Conservation (phyloP, 1,140 invertebrate species). For the Atta cephalotes region DNA sequence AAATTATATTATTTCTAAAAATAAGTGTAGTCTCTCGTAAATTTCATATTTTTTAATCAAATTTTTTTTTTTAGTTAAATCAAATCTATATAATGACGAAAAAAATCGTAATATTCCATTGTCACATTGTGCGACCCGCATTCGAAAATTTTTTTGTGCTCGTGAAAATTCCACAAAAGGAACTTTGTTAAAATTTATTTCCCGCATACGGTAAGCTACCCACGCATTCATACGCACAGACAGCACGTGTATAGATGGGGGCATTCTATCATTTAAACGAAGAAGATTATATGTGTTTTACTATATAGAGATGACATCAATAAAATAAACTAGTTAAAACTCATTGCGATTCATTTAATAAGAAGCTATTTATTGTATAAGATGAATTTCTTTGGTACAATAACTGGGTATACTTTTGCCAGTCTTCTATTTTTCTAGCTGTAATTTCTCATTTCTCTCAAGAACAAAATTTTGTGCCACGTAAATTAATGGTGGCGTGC, state of each 20-base stretch:
- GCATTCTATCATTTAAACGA: neutral
- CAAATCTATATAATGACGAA: neutral
- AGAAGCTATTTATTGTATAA: constrained; percentile 24
- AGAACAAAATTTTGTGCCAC: constrained; percentile 49
- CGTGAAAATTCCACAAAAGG: constrained; percentile 24
- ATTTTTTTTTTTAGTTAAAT: constrained; percentile 10
- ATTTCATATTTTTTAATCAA: neutral
- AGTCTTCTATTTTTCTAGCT: constrained; percentile 1
- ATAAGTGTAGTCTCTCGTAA: neutral
- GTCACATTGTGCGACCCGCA: neutral
- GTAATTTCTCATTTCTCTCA: neutral
- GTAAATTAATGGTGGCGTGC: constrained; percentile 31
- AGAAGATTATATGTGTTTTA: neutral
- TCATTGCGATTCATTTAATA: constrained; percentile 3
- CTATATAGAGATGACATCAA: neutral
- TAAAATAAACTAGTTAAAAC: neutral
- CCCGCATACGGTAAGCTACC: constrained; percentile 27
- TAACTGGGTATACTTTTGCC: constrained; percentile 65
- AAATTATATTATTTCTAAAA: neutral
- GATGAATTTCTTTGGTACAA: constrained; percentile 69
- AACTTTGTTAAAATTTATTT: constrained; percentile 48
- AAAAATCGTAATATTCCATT: constrained; percentile 14
- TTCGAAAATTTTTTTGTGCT: constrained; percentile 48
- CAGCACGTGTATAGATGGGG: neutral
- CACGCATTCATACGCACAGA: constrained; percentile 8